Base-by-base conservation (phyloP, 2,113 vertebrate genomes). In the Argyrosomus japonicus region DNA sequence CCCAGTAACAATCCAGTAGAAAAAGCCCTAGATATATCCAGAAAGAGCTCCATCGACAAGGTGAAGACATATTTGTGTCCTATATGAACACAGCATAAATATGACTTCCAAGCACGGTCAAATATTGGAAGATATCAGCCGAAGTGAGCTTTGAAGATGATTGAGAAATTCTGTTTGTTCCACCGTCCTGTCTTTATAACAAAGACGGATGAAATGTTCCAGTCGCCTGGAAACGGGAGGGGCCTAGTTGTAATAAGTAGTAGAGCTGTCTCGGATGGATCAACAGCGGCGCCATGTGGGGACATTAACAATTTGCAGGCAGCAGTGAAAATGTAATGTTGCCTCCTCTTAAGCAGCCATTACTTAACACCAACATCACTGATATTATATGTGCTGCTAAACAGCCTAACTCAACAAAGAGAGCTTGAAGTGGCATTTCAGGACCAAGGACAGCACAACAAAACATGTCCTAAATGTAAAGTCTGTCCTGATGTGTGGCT, bases 211-310 rank as follows among this genome's bases (percentile, higher is more conserved):
- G 13, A 86, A 63, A 78, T 43, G 51, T 57, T 27, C 48, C 17
- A 27, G 0, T 67, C 3, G 48, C 53, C 47, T 88, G 65, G 36
- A 87, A 90, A 78, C 75, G 40, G 94, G 93, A 92, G 93, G 91
- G 89, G 91, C 89, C 57, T 80, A 25, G n/a, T 68, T 27, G 6
- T 48, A 57, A 65, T 12, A 53, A 13, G 21, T 5, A 61, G 32
- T 6, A 21, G 27, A 2, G 40, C 57, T 72, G 23, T 32, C 67
- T 91, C 83, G 63, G 62, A 79, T 92, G 88, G 92, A 93, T 78
- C 90, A 91, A 88, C 87, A 94, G 88, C 54, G 93, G 89, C 92
- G 83, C 84, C 77, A 81, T 0, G 92, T 88, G 95, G 93, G 43
- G 0, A 70, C 62, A 0, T 2, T 9, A 2, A 11, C 2, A 0